Conservation (phyloP, 2,113 vertebrate species). For the Corvus hawaiiensis region DNA sequence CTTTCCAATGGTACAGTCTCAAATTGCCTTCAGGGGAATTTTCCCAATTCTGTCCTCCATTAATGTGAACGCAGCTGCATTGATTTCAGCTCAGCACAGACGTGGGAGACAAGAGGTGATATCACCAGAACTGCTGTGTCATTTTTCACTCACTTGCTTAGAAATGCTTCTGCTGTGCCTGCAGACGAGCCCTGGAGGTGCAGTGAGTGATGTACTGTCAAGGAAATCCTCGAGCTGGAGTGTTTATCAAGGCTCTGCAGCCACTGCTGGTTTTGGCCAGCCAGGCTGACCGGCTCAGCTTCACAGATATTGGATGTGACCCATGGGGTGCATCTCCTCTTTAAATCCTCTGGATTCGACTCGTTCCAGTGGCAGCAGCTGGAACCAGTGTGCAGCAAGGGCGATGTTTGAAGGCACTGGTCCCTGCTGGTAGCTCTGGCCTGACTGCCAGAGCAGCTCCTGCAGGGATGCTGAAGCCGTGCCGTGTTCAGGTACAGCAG, state of each 20-base stretch:
- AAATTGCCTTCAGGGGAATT: background rate
- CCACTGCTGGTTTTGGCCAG: background rate
- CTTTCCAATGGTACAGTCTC: background rate
- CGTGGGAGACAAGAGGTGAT: background rate
- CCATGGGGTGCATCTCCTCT: background rate
- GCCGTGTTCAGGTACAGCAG: background rate
- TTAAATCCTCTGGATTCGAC: background rate
- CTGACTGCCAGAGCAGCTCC: background rate
- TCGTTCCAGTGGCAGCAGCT: background rate
- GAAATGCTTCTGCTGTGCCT: background rate
- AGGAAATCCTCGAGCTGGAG: conserved; percentile 11
- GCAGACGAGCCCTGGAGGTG: background rate
- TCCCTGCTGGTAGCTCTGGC: background rate
- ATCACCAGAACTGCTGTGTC: background rate
- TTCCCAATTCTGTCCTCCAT: background rate
- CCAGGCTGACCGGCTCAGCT: background rate
- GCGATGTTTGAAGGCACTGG: background rate
- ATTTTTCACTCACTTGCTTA: conserved; percentile 16
- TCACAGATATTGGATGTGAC: background rate
- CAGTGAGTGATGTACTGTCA: conserved; percentile 7
- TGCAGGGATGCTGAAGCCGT: background rate
- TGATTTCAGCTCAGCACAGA: background rate
- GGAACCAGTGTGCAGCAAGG: background rate
- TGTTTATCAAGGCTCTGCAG: background rate
- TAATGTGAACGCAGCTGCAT: background rate